These are phyloP conservation scores for Geodia barretti DNA, from an alignment of 37 sponge, comb jelly and placozoan species.

Conservation along the genomic window DNA sequence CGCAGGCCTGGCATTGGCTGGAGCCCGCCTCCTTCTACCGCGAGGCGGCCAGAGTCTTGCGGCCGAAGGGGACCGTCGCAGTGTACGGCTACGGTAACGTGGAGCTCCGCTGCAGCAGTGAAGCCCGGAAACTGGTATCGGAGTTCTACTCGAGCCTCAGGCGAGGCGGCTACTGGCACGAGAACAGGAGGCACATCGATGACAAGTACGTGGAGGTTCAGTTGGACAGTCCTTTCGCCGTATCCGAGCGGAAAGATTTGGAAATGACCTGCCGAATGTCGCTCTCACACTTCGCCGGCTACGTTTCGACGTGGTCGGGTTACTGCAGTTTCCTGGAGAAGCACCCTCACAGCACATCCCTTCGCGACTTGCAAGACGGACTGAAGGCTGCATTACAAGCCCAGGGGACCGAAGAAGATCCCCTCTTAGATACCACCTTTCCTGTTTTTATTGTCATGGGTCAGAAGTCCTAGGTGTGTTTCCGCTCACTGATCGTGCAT, in stretches of 20 bases:
- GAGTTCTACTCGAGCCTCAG: conserved; percentile 44
- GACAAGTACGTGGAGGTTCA: conserved; percentile 29
- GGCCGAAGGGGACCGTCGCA: conserved; percentile 57
- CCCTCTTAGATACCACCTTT: conserved; percentile 18
- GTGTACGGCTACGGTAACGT: conserved; percentile 81
- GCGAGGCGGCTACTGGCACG: conserved; percentile 62
- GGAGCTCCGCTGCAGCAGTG: conserved; percentile 12
- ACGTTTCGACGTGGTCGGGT: conserved; percentile 65
- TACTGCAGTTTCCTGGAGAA: conserved; percentile 39
- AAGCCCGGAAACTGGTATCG: conserved; percentile 11
- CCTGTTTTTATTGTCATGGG: conserved; percentile 46
- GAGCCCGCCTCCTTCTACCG: conserved; percentile 10
- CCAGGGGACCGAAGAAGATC: background rate
- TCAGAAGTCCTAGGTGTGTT: too few relatives aligned
- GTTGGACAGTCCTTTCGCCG: conserved; percentile 32
- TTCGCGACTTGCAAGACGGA: conserved; percentile 25
- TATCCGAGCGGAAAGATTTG: conserved; percentile 37
- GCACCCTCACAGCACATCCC: conserved; percentile 41
- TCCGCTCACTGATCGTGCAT: too few relatives aligned
- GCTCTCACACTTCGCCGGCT: conserved; percentile 47
- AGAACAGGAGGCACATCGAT: conserved; percentile 45
- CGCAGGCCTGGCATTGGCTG: conserved; percentile 85
- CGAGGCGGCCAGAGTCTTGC: conserved; percentile 60
- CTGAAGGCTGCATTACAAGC: conserved; percentile 8
- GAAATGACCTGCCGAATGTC: conserved; percentile 4